phyloP scores from a whole-genome alignment of 2,797 vertebrate species.

The Pangasius sanitwongsei region DNA sequence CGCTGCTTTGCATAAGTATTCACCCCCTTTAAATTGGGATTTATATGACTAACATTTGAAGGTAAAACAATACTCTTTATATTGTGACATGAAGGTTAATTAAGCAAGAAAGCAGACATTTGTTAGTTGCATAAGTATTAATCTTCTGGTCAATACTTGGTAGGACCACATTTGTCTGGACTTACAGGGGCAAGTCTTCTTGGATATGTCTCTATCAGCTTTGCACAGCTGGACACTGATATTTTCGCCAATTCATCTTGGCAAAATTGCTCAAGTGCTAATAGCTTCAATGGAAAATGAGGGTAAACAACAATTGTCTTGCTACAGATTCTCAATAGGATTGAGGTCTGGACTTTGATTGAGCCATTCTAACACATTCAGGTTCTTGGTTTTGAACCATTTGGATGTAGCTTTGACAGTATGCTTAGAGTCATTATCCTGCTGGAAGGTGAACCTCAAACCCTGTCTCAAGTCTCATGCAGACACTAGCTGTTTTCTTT shows the following conservation, averaged over 20 bases:
- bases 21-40: not conserved
- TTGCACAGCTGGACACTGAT: not conserved
- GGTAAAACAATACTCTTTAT: not conserved
- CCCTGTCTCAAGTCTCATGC: not conserved
- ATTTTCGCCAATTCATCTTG: not conserved
- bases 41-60: not conserved
- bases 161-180: not conserved
- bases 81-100: not conserved
- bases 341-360: not conserved
- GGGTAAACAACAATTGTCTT: not conserved
- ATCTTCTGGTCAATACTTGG: not conserved
- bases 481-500: not conserved
- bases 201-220: not conserved
- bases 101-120: not conserved
- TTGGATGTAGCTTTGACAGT: not conserved
- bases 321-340: not conserved
- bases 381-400: not conserved
- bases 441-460: not conserved
- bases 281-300: not conserved
- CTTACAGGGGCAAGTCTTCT: not conserved
- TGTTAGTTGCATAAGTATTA: not conserved
- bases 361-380: not conserved
- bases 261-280: not conserved
- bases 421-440: not conserved
- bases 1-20: not conserved